Percentiles rank a stretch among this genome's conserved stretches.
Evolutionary conservation across 2,888 invertebrate genomes (phyloP).

Genomic region (Dasysyrphus albostriatus): DNA sequence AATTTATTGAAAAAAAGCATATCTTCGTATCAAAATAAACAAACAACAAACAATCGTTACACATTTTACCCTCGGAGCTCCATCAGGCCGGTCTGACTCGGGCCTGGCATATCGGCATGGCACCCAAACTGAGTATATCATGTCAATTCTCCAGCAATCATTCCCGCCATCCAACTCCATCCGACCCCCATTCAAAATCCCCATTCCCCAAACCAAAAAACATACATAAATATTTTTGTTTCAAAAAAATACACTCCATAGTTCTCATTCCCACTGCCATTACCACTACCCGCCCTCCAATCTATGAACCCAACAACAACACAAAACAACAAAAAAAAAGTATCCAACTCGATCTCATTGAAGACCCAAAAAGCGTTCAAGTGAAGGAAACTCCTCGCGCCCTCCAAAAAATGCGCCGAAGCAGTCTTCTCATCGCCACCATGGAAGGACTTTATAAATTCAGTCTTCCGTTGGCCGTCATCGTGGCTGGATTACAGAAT

Average conservation of each 20-base stretch:
- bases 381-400: constrained; percentile 73
- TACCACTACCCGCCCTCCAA: constrained; percentile 56
- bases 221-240: constrained; percentile 50
- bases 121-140: constrained; percentile 53
- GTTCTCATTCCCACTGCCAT: constrained; percentile 61
- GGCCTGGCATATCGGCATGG: neutral
- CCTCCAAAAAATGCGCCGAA: constrained; percentile 70
- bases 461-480: constrained; percentile 77
- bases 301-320: constrained; percentile 21
- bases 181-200: constrained; percentile 31
- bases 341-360: constrained; percentile 72
- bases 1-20: constrained; percentile 66
- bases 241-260: constrained; percentile 54
- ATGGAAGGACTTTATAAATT: constrained; percentile 66
- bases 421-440: constrained; percentile 75
- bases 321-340: constrained; percentile 18
- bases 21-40: constrained; percentile 60
- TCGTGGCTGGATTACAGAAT: constrained; percentile 66
- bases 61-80: constrained; percentile 52
- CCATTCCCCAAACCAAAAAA: constrained; percentile 16
- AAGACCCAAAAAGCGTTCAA: constrained; percentile 73
- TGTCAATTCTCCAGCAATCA: constrained; percentile 67
- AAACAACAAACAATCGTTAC: constrained; percentile 64
- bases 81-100: neutral
- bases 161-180: constrained; percentile 44